These are phyloP conservation scores for Muscidifurax raptorellus DNA, from an alignment of 1,140 invertebrate species.

Conservation along the genomic window DNA sequence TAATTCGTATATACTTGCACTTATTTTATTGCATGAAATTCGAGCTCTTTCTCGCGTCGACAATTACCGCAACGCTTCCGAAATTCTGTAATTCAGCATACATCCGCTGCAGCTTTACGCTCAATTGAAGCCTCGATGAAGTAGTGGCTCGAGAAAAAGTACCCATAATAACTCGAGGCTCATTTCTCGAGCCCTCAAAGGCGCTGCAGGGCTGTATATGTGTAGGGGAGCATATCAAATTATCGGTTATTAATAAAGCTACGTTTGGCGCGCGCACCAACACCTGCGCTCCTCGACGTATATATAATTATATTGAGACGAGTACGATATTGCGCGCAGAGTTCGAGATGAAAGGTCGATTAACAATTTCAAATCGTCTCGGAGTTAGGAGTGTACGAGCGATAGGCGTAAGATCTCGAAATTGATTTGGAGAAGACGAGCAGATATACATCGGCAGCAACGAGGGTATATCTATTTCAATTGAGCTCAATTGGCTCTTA, in stretches of 20 bases:
- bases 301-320: too few relatives aligned
- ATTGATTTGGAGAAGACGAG: background rate
- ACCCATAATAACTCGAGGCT: background rate
- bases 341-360: background rate
- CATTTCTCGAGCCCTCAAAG: background rate
- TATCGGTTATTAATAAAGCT: conserved; percentile 71
- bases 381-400: too few relatives aligned
- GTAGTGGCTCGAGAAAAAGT: conserved; percentile 19
- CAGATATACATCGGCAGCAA: background rate
- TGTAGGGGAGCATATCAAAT: conserved; percentile 66
- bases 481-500: background rate
- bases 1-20: too few relatives aligned
- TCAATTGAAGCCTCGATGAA: conserved; percentile 14
- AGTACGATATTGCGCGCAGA: background rate
- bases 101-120: background rate
- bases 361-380: background rate
- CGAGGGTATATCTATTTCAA: background rate
- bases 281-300: background rate
- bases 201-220: too few relatives aligned
- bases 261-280: conserved; percentile 54
- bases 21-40: too few relatives aligned
- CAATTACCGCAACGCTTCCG: background rate
- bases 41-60: too few relatives aligned
- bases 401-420: background rate
- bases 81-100: background rate